Evolutionary conservation across 2,888 invertebrate species (phyloP), one percentile per base, ranked within the genome.

Genomic region (Pachliopta kotzebuea): DNA sequence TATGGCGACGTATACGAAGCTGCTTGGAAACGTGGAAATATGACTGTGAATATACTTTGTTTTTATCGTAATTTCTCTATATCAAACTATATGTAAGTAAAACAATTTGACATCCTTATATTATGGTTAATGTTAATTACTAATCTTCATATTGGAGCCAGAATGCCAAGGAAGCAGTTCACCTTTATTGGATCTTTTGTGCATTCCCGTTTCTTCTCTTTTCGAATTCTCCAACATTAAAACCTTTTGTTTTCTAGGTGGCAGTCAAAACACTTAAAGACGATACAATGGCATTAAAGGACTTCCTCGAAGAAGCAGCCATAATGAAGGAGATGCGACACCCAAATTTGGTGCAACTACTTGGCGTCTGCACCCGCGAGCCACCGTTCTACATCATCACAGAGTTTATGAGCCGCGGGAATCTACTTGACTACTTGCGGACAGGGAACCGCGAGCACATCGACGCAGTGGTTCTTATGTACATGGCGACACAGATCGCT

Each of bases 291-390:
- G 99, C 99, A 17, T 92, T 99, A 66, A 99, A 99, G 86, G 99
- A 99, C 88, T 99, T 99, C 89, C 93, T 99, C 60, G 99, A 99
- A 81, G 99, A 99, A 89, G 99, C 99, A 1, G 96, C 98, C 62
- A 98, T 99, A 65, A 99, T 99, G 99, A 99, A 99, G 85, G 99
- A 99, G 90, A 98, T 99, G 98, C 98, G 98, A 76, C 99, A 99
- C 92, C 96, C 98, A 29, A 99, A 99, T 93, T 93, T 99, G 75
- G 99, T 99, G 70, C 98, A 99, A 85, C 93, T 99, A 71, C 94
- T 99, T 81, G 99, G 99, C 69, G 99, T 99, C 29, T 99, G 99
- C 91, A 99, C 99, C 0, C 93, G 99, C 65, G 99, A 99, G 88
- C 98, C 99, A 17, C 99, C 99, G 6, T 99, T 99, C 90, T 99